A percentile compares a stretch with the other conserved stretches of the same genome.
Conservation (phyloP, 1,140 invertebrate genomes). For the Ceratoteleas bidentatus region DNA sequence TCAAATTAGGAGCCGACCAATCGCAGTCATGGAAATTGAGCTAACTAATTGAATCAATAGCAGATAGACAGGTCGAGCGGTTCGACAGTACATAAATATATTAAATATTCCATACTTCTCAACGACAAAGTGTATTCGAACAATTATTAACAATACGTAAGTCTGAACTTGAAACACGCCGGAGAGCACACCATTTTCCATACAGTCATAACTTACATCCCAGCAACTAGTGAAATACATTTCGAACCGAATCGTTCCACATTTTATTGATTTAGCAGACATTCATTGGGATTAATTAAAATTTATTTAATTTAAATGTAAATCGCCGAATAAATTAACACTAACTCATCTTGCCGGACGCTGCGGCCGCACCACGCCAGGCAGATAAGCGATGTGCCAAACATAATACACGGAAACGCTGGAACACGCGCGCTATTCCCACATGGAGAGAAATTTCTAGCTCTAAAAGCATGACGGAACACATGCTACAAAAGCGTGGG, state of each 20-base stretch:
- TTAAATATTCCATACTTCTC: no score
- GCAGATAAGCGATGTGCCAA: slow-evolving; percentile 1
- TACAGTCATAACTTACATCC: neutral
- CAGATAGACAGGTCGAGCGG: no score
- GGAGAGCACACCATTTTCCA: no score
- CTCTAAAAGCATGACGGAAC: no score
- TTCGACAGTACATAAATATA: no score
- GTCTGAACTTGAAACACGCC: no score
- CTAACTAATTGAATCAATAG: no score
- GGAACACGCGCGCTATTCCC: neutral
- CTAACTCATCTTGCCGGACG: neutral
- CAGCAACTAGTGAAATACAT: neutral
- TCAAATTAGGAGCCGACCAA: neutral
- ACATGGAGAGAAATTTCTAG: no score
- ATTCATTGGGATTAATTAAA: neutral
- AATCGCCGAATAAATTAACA: neutral
- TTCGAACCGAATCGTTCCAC: neutral
- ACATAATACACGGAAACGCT: neutral
- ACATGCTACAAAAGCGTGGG: no score
- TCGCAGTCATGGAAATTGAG: neutral
- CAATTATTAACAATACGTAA: no score
- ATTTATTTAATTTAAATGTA: slow-evolving; percentile 2
- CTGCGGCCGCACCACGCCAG: neutral
- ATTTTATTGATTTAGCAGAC: neutral
- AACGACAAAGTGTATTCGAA: no score